These are phyloP conservation scores for Cataglyphis hispanica DNA, from an alignment of 1,140 invertebrate genomes.

Conservation along the genomic window DNA sequence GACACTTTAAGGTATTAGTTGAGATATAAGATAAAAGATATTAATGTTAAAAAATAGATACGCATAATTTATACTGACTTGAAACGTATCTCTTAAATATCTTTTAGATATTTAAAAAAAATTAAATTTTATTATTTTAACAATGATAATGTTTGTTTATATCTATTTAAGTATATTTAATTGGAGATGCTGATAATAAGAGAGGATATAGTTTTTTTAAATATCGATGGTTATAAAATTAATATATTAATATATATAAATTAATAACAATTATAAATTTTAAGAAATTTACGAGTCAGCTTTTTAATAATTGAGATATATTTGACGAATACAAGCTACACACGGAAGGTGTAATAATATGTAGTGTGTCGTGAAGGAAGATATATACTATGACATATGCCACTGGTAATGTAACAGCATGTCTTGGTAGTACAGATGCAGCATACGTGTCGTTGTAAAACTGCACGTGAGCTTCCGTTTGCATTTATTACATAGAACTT, in stretches of 20 bases:
- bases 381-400: constrained; percentile 19
- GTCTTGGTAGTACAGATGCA: not conserved
- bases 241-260: no score
- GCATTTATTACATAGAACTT: constrained; percentile 33
- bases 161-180: not conserved
- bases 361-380: not conserved
- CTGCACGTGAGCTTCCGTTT: constrained; percentile 23
- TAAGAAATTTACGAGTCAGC: not conserved
- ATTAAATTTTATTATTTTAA: not conserved
- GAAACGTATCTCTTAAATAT: not conserved
- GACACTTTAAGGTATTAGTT: not conserved
- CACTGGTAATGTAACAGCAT: not conserved
- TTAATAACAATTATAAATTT: not conserved
- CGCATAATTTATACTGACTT: not conserved
- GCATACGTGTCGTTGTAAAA: constrained; percentile 9
- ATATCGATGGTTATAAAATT: not conserved
- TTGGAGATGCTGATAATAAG: not conserved
- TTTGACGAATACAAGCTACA: not conserved
- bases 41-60: not conserved
- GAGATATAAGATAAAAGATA: not conserved
- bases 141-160: not conserved
- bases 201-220: not conserved
- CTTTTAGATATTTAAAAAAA: not conserved
- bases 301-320: not conserved
- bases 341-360: not conserved